Evolutionary conservation across 1,140 invertebrate genomes (phyloP).

Genomic region (Ceratoteleas bidentatus): DNA sequence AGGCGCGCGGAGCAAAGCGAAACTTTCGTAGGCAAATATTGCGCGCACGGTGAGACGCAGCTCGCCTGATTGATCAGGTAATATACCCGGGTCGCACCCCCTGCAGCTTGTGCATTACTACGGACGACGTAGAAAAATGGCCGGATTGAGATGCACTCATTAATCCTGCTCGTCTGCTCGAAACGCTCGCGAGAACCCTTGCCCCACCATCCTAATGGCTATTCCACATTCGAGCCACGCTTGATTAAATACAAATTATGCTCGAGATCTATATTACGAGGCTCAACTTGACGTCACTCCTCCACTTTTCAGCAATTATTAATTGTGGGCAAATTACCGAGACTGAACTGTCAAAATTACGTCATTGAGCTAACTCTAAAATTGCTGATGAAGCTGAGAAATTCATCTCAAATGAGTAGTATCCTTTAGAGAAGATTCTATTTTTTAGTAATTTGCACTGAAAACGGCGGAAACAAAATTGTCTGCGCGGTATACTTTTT

Average conservation of each 20-base stretch:
- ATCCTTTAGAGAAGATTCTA: no score
- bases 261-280: slow-evolving; percentile 67
- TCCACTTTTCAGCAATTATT: slow-evolving; percentile 20
- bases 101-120: slow-evolving; percentile 78
- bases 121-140: slow-evolving; percentile 79
- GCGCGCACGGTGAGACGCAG: slow-evolving; percentile 71
- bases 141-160: slow-evolving; percentile 81
- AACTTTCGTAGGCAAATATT: slow-evolving; percentile 61
- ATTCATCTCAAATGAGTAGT: no score
- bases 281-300: slow-evolving; percentile 24
- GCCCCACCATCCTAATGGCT: not conserved
- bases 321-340: slow-evolving; percentile 39
- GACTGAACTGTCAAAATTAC: not conserved
- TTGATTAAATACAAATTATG: slow-evolving; percentile 68
- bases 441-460: no score
- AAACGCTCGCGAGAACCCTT: slow-evolving; percentile 42
- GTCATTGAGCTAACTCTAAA: no score
- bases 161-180: slow-evolving; percentile 74
- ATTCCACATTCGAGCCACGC: slow-evolving; percentile 59
- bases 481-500: no score
- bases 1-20: slow-evolving; percentile 27
- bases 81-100: slow-evolving; percentile 79
- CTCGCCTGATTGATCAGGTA: slow-evolving; percentile 80
- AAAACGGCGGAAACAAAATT: no score
- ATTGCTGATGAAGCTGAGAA: no score